Evolutionary conservation across 2,797 vertebrate genomes (phyloP).

Genomic region (Dryobates pubescens): DNA sequence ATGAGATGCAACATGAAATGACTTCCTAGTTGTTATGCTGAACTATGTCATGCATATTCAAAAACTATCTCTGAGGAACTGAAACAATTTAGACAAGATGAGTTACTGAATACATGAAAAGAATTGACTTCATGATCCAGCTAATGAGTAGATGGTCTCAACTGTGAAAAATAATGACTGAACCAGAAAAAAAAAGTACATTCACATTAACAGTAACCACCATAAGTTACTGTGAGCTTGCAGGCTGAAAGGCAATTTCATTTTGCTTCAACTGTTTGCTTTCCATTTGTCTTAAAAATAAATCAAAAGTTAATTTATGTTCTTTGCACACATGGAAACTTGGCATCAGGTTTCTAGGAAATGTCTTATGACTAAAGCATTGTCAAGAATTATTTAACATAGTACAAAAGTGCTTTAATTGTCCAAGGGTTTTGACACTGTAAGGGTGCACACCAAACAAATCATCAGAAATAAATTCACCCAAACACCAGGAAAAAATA

Average conservation of each 20-base stretch:
- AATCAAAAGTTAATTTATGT: background rate
- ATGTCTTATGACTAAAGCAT: background rate
- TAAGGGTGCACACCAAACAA: background rate
- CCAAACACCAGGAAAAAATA: background rate
- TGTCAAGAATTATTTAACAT: background rate
- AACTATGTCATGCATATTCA: slow-evolving; percentile 69
- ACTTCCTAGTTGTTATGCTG: slow-evolving; percentile 61
- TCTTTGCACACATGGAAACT: background rate
- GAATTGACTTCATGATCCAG: slow-evolving; percentile 23
- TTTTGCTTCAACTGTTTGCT: slow-evolving; percentile 30
- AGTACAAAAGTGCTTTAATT: background rate
- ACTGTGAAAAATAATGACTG: slow-evolving; percentile 65
- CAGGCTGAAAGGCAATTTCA: slow-evolving; percentile 8
- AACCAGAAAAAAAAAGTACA: slow-evolving; percentile 4
- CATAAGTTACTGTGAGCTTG: background rate
- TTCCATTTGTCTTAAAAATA: slow-evolving; percentile 21
- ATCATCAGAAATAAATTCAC: background rate
- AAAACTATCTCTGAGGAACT: slow-evolving; percentile 54
- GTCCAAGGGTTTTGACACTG: background rate
- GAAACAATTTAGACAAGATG: slow-evolving; percentile 66
- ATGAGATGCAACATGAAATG: slow-evolving; percentile 55
- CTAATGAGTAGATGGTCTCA: slow-evolving; percentile 49
- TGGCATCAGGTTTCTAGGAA: background rate
- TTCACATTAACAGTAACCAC: background rate
- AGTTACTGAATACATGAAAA: slow-evolving; percentile 60